These are phyloP conservation scores for Gavia stellata DNA, from an alignment of 2,113 vertebrate genomes.

Conservation along the genomic window DNA sequence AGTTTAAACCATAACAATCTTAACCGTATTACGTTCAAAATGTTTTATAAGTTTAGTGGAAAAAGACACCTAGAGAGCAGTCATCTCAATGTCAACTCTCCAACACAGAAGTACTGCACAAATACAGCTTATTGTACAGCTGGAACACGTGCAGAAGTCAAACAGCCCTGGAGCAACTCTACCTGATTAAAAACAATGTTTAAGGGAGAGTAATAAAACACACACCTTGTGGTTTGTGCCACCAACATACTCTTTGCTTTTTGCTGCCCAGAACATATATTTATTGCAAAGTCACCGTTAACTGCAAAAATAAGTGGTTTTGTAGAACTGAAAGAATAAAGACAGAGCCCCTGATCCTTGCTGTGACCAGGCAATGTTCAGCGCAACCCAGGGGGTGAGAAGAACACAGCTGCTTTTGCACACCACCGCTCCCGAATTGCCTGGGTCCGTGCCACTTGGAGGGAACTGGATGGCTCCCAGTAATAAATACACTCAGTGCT, in stretches of 20 bases:
- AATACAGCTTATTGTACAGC: slow-evolving; percentile 19
- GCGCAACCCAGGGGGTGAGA: background rate
- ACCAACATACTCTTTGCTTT: slow-evolving; percentile 31
- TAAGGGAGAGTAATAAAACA: slow-evolving; percentile 32
- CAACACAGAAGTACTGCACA: background rate
- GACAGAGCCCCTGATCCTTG: background rate
- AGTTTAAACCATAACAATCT: background rate
- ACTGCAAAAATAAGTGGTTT: slow-evolving; percentile 50
- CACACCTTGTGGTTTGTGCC: slow-evolving; percentile 41
- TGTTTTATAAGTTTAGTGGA: background rate
- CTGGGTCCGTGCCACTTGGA: background rate
- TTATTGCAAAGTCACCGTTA: slow-evolving; percentile 25
- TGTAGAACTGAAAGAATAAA: slow-evolving; percentile 9
- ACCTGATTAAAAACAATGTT: slow-evolving; percentile 51
- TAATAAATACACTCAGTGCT: background rate
- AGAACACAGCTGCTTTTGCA: slow-evolving; percentile 6
- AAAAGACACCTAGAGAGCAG: background rate
- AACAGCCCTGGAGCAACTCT: background rate
- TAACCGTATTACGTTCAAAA: background rate
- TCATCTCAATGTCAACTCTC: slow-evolving; percentile 20
- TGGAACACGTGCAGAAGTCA: slow-evolving; percentile 13
- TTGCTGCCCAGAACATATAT: slow-evolving; percentile 33
- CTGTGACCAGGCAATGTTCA: slow-evolving; percentile 10
- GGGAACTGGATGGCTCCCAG: background rate
- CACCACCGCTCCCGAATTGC: background rate